Base-by-base conservation (phyloP, 1,140 invertebrate species). In the Portunus trituberculatus region DNA sequence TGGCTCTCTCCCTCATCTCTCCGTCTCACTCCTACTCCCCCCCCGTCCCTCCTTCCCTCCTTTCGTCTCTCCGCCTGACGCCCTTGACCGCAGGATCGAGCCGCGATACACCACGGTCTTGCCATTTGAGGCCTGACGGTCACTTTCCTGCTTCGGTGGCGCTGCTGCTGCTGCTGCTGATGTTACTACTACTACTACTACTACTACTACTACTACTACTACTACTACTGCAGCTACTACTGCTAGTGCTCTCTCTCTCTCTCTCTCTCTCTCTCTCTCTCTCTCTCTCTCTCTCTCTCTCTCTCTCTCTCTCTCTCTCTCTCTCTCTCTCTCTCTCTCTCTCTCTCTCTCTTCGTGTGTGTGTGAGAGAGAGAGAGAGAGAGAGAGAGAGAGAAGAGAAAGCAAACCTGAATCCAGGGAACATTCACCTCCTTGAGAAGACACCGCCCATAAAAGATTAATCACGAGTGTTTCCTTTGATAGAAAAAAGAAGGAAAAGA, bases 211-310 rank as follows among this genome's bases (percentile, higher is more conserved):
- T n/a, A 25, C 20, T 76, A 25, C 67, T 76, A 6, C 39, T 39
- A 6, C 39, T 39, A 6, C 20, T 59, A 12, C 52, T 59, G 10
- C 52, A 4, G 1, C 20, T 39, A 1, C 39, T 39, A 39, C 39
- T 39, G 39, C 39, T 1, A 2, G 52, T 0, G 12, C 25, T 76
- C 67, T 76, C 67, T 76, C 67, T 76, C 20, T 76, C 67, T 76
- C 67, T 76, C 67, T 76, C 67, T 76, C 67, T 76, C 67, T 76
- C 67, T 76, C 67, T 76, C 67, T 76, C 67, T 76, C 67, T 76
- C 67, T 76, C 67, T 76, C 67, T 76, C 67, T 76, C 67, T 76
- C 67, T 76, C 67, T 76, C 67, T 76, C 67, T 76, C 67, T 76
- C 67, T 76, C 67, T 76, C 67, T 76, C 67, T 76, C 59, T 76